Conservation (phyloP, 2,797 vertebrate species). For the Ctenosaura bakeri region DNA sequence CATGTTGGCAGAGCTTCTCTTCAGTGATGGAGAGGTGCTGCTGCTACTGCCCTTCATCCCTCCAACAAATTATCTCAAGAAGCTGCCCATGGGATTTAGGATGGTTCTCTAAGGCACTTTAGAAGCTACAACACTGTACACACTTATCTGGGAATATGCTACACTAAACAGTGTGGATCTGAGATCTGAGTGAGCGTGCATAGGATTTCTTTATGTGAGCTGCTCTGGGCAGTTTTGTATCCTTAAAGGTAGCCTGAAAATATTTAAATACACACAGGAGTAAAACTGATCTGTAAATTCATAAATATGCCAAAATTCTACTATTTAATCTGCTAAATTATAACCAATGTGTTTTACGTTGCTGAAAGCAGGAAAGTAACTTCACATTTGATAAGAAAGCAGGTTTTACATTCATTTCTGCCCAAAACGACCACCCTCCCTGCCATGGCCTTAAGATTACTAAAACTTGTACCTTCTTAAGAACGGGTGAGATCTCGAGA, state of each 20-base stretch:
- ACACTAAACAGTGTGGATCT: background rate
- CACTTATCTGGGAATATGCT: no score
- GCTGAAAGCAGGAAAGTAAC: background rate
- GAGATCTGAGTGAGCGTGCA: background rate
- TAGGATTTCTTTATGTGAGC: no score
- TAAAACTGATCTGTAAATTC: no score
- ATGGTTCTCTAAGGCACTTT: no score
- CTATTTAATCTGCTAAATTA: background rate
- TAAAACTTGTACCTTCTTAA: background rate
- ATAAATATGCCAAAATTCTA: background rate
- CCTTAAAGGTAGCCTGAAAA: background rate
- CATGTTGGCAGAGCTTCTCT: no score
- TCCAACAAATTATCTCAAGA: no score
- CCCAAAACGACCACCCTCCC: no score
- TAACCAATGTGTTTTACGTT: background rate
- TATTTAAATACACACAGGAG: background rate
- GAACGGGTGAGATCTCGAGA: background rate
- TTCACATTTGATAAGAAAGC: background rate
- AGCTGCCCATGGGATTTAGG: no score
- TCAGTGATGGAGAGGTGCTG: no score
- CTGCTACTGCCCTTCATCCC: no score
- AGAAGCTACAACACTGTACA: no score
- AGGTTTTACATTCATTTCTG: background rate
- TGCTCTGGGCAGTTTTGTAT: background rate
- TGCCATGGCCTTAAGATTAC: no score